Evolutionary conservation across 2,113 vertebrate species (phyloP).

Genomic region (Hippocampus abdominalis): DNA sequence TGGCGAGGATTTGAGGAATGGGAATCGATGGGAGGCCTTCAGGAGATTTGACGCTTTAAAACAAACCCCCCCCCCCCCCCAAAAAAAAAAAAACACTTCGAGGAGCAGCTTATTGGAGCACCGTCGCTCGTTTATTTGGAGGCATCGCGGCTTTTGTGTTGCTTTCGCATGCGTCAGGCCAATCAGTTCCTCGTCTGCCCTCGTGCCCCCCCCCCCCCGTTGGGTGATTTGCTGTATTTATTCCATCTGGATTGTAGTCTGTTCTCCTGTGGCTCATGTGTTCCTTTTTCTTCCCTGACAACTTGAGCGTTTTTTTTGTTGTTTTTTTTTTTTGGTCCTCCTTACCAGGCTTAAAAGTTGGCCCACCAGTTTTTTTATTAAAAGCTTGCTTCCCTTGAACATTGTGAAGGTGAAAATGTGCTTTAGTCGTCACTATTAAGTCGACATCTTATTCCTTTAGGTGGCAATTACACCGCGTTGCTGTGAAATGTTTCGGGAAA

Average conservation of each 20-base stretch:
- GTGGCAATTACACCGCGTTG: not conserved
- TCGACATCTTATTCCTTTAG: constrained; percentile 3
- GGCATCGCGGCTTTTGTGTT: not conserved
- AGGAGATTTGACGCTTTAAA: not conserved
- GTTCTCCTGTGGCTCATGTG: constrained; percentile 3
- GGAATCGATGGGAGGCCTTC: not conserved
- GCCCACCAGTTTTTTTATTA: not conserved
- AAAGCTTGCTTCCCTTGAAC: not conserved
- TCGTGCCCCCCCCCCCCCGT: not conserved
- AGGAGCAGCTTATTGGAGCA: not conserved
- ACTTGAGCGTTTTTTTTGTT: not conserved
- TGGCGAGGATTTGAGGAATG: constrained; percentile 1
- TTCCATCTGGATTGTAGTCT: not conserved
- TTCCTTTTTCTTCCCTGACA: not conserved
- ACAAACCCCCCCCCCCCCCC: not conserved
- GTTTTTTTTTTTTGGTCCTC: not conserved
- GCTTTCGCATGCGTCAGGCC: not conserved
- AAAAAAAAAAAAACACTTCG: not conserved
- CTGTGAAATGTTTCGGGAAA: not conserved
- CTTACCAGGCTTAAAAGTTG: not conserved
- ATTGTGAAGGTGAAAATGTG: not conserved
- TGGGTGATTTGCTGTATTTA: not conserved
- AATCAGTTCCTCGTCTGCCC: not conserved
- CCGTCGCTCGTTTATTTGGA: not conserved
- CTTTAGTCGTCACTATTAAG: not conserved